Base-by-base conservation (phyloP, 2,797 vertebrate genomes). In the Silurus aristotelis region DNA sequence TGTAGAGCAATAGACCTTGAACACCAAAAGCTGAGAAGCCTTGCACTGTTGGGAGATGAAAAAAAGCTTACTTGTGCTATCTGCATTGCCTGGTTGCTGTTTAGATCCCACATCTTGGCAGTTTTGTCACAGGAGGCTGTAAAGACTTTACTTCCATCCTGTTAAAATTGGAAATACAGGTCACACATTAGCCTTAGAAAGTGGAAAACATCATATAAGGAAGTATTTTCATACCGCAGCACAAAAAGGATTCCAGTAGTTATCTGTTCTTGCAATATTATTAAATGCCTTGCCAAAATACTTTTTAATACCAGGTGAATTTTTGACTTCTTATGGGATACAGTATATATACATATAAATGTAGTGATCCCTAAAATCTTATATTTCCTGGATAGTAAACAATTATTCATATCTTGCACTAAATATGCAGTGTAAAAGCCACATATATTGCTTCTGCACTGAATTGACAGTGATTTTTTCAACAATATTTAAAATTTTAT, bases 71-170 rank as follows among this genome's bases (percentile, higher is more conserved):
- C 98, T 93, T 99, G 98, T 88, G 98, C 98, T 31, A 99, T 97
- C 94, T 99, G 98, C 93, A 99, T 97, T 1, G 98, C 97, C 88
- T 99, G 98, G 84, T 99, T 99, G 88, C 97, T 99, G 93, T 99
- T 99, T 78, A 99, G 96, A 94, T 99, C 98, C 98, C 98, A 99
- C 98, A 99, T 99, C 94, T 99, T 99, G 83, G 98, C 98, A 20
- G 97, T 99, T 95, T 99, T 99, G 92, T 99, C 98, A 93, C 98
- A 99, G 0, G 98, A 99, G 17, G 97, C 98, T 80, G 98, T 99
- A 90, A 99, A 99, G 46, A 99, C 98, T 96, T 99, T 99, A 93
- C 97, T 99, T 58, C 98, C 98, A 89, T 99, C 98, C 98, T 99
- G 89, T 80, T 87, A 63, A 88, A 80, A 87, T 10, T 3, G n/a